These are phyloP conservation scores for Frieseomelitta varia DNA, from an alignment of 1,140 invertebrate species.

Conservation along the genomic window DNA sequence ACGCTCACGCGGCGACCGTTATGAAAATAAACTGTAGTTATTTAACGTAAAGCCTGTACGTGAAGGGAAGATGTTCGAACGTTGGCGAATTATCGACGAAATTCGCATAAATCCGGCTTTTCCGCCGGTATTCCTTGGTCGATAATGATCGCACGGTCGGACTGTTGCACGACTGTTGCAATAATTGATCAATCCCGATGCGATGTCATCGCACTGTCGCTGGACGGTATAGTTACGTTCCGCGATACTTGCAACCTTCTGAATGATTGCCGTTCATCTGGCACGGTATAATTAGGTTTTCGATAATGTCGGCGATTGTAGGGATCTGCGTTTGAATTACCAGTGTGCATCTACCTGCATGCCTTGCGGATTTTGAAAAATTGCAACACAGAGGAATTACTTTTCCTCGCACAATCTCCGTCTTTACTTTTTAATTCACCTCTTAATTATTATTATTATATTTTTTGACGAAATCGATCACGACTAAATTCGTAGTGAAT, in stretches of 20 bases:
- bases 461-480: too few species aligned
- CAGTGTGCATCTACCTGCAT: too few species aligned
- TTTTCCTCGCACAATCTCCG: too few species aligned
- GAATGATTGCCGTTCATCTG: not conserved
- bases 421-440: too few species aligned
- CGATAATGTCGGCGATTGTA: not conserved
- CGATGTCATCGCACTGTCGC: slow-evolving; percentile 9
- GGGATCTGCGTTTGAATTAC: not conserved
- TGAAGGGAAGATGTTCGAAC: not conserved
- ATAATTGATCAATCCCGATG: slow-evolving; percentile 21
- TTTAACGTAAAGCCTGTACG: not conserved
- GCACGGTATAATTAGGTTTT: not conserved
- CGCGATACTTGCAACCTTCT: not conserved
- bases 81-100: not conserved
- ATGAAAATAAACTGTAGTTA: not conserved
- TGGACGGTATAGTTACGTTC: not conserved
- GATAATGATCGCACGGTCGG: not conserved
- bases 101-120: not conserved
- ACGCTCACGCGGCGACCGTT: not conserved
- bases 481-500: too few species aligned
- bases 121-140: not conserved
- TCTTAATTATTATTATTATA: too few species aligned
- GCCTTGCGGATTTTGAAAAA: not conserved
- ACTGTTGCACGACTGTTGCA: not conserved
- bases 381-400: too few species aligned